Percentiles rank a stretch among this genome's conserved stretches.
Conservation (phyloP, 2,797 vertebrate genomes). For the Pangasius sanitwongsei region DNA sequence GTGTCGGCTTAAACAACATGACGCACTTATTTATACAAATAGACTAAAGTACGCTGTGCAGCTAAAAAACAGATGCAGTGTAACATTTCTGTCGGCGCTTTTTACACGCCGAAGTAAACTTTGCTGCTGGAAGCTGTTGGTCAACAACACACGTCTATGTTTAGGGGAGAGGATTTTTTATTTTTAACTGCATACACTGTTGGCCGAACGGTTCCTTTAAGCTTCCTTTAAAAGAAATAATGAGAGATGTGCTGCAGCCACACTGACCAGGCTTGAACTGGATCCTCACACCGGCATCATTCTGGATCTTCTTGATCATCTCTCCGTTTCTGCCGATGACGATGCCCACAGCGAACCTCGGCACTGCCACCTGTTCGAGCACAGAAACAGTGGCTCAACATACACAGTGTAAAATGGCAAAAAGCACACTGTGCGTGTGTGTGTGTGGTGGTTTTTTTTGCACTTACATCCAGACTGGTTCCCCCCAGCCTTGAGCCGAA, state of each 20-base stretch:
- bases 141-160: not conserved
- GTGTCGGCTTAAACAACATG: not conserved
- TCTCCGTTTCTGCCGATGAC: conserved; percentile 98
- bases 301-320: conserved; percentile 99
- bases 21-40: not conserved
- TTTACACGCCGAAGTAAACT: not conserved
- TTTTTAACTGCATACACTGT: not conserved
- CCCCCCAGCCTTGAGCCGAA: conserved; percentile 90
- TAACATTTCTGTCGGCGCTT: not conserved
- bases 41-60: not conserved
- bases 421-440: not conserved
- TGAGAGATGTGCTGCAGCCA: not conserved
- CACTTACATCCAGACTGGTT: conserved; percentile 89
- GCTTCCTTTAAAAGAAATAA: not conserved
- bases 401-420: not conserved
- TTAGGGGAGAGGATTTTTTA: not conserved
- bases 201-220: too few species aligned
- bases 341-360: conserved; percentile 95
- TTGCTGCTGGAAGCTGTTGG: not conserved
- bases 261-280: conserved; percentile 96
- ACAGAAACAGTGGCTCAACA: not conserved
- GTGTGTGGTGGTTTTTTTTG: not conserved
- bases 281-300: conserved; percentile 95
- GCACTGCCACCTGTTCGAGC: conserved; percentile 86
- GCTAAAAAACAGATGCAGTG: not conserved